Evolutionary conservation across 1,140 invertebrate genomes (phyloP), one percentile per base, ranked within the genome.

Genomic region (Gonioctena quinquepunctata): DNA sequence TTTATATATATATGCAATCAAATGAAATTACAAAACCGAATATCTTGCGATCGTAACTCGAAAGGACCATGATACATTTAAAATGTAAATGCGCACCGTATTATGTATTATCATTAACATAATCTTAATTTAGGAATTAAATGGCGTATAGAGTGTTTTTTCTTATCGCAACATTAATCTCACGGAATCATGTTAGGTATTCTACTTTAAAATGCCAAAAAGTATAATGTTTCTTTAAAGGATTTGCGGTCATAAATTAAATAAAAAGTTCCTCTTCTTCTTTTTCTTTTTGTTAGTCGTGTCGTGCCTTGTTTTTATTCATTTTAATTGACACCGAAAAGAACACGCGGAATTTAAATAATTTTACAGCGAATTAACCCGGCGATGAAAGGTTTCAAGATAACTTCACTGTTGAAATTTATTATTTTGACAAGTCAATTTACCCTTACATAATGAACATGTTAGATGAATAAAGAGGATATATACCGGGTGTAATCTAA

Each of bases 291-390:
- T 22, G n/a, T 8, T 11, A 54, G 19, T 54, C 52, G 18, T 54
- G 52, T 54, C 59, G 59, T n/a, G n/a, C 7, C 59, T 19, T 33
- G 16, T 18, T 61, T 21, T 60, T 7, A 28, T 19, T 27, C n/a
- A 33, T 61, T 28, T 61, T 61, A 61, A 61, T 61, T 61, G 27
- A 4, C 16, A 27, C 59, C 59, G 59, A 61, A 61, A 27, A 7
- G 59, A 61, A 42, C 59, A 61, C 25, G 59, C 59, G 27, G 28
- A 61, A 61, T 54, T 54, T 61, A 33, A 61, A 61, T 61, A 28
- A 16, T 61, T 61, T 61, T 27, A 42, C 59, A 27, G 4, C 59
- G 25, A 61, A 27, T 61, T 61, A 61, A 61, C 59, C 25, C 13
- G n/a, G 18, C 27, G 59, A 61, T 16, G 59, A 61, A 61, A 61